These are phyloP conservation scores for Erannis defoliaria DNA, from an alignment of 2,888 invertebrate species.

Conservation along the genomic window DNA sequence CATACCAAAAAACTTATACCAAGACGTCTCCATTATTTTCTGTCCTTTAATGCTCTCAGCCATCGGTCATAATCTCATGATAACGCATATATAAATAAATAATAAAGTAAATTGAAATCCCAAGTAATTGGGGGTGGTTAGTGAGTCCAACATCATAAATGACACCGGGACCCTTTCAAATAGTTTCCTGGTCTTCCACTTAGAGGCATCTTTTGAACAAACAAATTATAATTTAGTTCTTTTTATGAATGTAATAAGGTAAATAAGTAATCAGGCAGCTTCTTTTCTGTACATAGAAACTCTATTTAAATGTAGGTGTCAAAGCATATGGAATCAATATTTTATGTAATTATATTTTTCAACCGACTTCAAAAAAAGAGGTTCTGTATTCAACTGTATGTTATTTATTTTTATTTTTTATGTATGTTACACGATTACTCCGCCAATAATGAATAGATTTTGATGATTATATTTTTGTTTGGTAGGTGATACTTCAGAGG, in stretches of 20 bases:
- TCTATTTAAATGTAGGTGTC: too few relatives aligned
- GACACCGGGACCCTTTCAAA: slow-evolving; percentile 78
- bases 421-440: too few relatives aligned
- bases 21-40: slow-evolving; percentile 54
- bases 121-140: slow-evolving; percentile 67
- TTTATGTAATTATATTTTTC: too few relatives aligned
- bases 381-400: too few relatives aligned
- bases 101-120: slow-evolving; percentile 85
- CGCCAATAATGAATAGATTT: too few relatives aligned
- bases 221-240: slow-evolving; percentile 47
- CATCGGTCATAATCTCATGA: slow-evolving; percentile 76
- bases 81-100: slow-evolving; percentile 85
- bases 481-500: too few relatives aligned
- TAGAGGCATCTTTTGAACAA: slow-evolving; percentile 59
- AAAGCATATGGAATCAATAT: too few relatives aligned
- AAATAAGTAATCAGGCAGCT: too few relatives aligned
- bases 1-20: background rate
- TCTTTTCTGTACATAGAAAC: too few relatives aligned
- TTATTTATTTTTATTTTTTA: too few relatives aligned
- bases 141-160: slow-evolving; percentile 71
- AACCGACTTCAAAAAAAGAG: too few relatives aligned
- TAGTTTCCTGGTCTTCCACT: slow-evolving; percentile 55
- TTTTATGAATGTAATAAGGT: slow-evolving; percentile 15
- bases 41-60: slow-evolving; percentile 53
- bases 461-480: too few relatives aligned